These are phyloP conservation scores for Tricholaema leucomelas DNA, from an alignment of 2,113 vertebrate species.

Conservation along the genomic window DNA sequence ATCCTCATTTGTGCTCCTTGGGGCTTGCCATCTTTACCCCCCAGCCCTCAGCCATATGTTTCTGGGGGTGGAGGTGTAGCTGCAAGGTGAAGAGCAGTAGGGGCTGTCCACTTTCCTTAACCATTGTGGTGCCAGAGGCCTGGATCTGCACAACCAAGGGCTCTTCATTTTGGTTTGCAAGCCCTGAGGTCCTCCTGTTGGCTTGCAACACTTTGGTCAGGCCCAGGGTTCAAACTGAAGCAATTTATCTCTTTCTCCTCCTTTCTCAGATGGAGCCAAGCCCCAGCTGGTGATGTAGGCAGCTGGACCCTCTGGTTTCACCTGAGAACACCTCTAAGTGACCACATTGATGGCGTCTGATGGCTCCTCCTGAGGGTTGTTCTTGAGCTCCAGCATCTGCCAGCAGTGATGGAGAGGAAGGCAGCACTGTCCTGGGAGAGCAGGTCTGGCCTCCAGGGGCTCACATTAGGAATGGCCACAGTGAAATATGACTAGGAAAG, in stretches of 20 bases:
- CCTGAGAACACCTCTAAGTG: not conserved
- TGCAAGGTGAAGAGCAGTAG: slow-evolving; percentile 1
- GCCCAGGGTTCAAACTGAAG: not conserved
- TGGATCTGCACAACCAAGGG: not conserved
- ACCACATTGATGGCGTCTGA: not conserved
- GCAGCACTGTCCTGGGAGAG: fast-evolving
- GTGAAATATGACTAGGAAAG: not conserved
- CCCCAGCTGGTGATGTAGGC: not conserved
- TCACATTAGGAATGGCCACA: fast-evolving
- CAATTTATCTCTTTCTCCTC: not conserved
- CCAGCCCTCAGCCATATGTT: not conserved
- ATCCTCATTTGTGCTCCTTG: not conserved
- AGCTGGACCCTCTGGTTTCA: not conserved
- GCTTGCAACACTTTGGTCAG: not conserved
- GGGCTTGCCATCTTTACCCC: not conserved
- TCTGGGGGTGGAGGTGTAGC: not conserved
- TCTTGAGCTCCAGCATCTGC: not conserved
- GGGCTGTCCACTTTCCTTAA: slow-evolving; percentile 39
- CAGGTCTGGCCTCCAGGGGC: fast-evolving
- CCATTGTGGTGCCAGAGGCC: not conserved
- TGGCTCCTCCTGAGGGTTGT: not conserved
- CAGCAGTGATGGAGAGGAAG: not conserved
- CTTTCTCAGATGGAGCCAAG: slow-evolving; percentile 5
- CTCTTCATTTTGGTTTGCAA: not conserved
- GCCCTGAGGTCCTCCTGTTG: not conserved